A percentile compares a stretch with the other conserved stretches of the same genome.
Evolutionary conservation across 2,888 invertebrate species (phyloP).

Genomic region (Diplolepis rosae): DNA sequence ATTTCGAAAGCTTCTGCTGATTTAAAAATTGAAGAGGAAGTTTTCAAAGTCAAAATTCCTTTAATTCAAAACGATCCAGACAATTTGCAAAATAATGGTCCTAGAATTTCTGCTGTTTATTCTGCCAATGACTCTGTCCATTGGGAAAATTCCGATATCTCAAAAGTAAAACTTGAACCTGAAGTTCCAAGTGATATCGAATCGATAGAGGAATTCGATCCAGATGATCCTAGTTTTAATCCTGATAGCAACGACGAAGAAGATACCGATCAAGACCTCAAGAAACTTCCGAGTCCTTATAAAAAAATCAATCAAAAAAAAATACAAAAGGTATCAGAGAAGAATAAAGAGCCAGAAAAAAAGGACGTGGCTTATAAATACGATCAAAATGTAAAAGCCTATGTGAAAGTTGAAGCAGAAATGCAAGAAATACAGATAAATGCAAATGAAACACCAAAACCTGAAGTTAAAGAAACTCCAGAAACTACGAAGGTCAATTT

Average conservation of each 20-base stretch:
- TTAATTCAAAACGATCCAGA: slow-evolving; percentile 26
- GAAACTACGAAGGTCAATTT: not conserved
- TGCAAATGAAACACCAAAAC: too few species aligned
- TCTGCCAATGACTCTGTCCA: not conserved
- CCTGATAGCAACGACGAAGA: slow-evolving; percentile 51
- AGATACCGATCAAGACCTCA: slow-evolving; percentile 51
- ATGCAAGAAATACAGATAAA: not conserved
- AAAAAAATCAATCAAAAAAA: not conserved
- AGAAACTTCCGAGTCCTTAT: slow-evolving; percentile 20
- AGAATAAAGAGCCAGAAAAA: too few species aligned
- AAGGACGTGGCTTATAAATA: not conserved
- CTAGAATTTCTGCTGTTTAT: slow-evolving; percentile 40
- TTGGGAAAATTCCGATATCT: not conserved
- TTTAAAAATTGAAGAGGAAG: not conserved
- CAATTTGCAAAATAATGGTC: not conserved
- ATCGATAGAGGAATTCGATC: slow-evolving; percentile 70
- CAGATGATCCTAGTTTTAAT: slow-evolving; percentile 63
- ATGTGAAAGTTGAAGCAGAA: not conserved
- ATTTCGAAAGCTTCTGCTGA: slow-evolving; percentile 19
- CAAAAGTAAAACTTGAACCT: not conserved
- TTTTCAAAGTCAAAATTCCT: not conserved
- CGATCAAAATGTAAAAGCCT: not conserved
- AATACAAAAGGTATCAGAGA: too few species aligned
- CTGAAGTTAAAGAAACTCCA: too few species aligned
- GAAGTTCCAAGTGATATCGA: slow-evolving; percentile 56